A percentile compares a stretch with the other conserved stretches of the same genome.
These are phyloP conservation scores for Brachynemurus nebulosus DNA, from an alignment of 2,888 invertebrate genomes.

Conservation along the genomic window DNA sequence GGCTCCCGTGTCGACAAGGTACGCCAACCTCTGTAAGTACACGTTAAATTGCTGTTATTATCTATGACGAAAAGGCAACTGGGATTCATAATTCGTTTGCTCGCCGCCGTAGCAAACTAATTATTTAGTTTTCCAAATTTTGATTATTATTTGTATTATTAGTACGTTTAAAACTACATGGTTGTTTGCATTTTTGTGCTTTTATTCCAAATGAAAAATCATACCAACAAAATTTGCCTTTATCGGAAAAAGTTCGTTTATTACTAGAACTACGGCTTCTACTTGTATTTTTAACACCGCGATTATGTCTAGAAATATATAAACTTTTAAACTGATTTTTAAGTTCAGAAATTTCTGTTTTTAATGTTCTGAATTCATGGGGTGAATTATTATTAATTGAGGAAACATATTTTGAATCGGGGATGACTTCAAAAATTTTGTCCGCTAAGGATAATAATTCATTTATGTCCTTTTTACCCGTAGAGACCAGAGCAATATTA, in stretches of 20 bases:
- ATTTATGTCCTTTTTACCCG: background rate
- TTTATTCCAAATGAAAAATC: background rate
- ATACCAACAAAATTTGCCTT: background rate
- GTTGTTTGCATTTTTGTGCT: background rate
- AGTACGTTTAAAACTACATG: too few species aligned
- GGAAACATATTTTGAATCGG: background rate
- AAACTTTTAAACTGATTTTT: background rate
- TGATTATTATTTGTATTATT: too few species aligned
- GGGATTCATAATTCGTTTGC: background rate
- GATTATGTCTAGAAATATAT: background rate
- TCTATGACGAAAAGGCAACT: background rate
- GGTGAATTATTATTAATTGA: too few species aligned
- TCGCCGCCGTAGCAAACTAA: background rate
- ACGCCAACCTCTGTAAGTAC: too few species aligned
- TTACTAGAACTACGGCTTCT: background rate
- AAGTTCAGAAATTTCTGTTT: background rate
- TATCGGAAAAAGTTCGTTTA: background rate
- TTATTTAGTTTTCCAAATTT: background rate
- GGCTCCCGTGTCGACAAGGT: background rate
- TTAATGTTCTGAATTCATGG: background rate
- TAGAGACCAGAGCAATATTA: background rate
- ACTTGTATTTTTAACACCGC: background rate
- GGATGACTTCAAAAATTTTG: background rate
- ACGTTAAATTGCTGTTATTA: background rate
- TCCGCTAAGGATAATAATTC: background rate